Conservation (phyloP, 2,113 vertebrate genomes). For the Heloderma charlesbogerti region DNA sequence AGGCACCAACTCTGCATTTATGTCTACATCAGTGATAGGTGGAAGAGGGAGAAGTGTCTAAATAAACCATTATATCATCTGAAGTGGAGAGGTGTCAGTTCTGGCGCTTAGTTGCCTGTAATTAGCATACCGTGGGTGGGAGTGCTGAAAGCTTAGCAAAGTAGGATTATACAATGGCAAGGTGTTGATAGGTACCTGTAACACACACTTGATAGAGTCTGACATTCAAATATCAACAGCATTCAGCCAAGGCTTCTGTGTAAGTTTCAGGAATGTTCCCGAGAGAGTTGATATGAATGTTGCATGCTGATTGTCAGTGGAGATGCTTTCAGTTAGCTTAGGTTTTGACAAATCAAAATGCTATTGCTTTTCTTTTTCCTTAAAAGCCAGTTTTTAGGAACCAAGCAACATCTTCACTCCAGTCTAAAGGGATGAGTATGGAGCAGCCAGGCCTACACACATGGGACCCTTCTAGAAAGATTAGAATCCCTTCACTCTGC, state of each 20-base stretch:
- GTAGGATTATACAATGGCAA: conserved; percentile 64
- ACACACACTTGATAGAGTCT: conserved; percentile 42
- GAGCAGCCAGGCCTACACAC: no score
- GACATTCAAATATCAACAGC: conserved; percentile 58
- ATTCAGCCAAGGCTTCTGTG: background rate
- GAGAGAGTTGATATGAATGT: conserved; percentile 19
- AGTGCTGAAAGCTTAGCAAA: conserved; percentile 73
- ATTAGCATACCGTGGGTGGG: conserved; percentile 69
- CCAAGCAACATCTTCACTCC: background rate
- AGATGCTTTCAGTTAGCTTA: background rate
- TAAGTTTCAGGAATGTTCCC: conserved; percentile 40
- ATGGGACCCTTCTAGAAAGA: background rate
- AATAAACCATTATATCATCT: conserved; percentile 64
- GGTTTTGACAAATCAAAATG: conserved; percentile 8
- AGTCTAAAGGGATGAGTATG: background rate
- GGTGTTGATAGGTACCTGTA: conserved; percentile 60
- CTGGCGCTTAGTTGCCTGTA: conserved; percentile 60
- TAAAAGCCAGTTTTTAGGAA: background rate
- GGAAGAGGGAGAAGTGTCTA: conserved; percentile 58
- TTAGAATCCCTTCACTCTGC: background rate
- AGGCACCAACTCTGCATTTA: conserved; percentile 35
- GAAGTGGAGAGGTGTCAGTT: conserved; percentile 62
- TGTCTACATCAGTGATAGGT: conserved; percentile 47
- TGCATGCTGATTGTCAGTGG: background rate
- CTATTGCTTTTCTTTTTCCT: background rate